These are phyloP conservation scores for Percina caprodes DNA, from an alignment of 2,113 vertebrate species.

Conservation along the genomic window DNA sequence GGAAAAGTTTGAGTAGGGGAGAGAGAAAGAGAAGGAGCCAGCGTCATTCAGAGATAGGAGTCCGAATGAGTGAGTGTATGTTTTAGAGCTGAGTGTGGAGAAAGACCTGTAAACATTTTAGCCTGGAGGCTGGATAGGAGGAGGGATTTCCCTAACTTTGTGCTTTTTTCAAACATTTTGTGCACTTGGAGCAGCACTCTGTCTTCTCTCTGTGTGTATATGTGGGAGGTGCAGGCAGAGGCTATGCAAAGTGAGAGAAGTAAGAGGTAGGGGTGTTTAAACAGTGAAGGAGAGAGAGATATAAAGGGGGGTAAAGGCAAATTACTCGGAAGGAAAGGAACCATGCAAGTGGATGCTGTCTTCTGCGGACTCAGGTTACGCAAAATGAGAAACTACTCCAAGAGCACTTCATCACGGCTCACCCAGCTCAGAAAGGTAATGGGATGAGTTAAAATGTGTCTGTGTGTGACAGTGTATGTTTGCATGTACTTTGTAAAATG, in stretches of 20 bases:
- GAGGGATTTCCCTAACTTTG: conserved; percentile 53
- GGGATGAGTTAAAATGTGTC: background rate
- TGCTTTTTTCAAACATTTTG: conserved; percentile 46
- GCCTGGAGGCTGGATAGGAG: conserved; percentile 38
- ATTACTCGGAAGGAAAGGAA: conserved; percentile 67
- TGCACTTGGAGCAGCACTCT: conserved; percentile 23
- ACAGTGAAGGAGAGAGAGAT: conserved; percentile 18
- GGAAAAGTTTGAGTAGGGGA: conserved; percentile 73
- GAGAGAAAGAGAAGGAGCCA: conserved; percentile 68
- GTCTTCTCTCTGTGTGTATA: conserved; percentile 25
- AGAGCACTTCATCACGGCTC: conserved; percentile 79
- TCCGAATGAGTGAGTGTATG: conserved; percentile 41
- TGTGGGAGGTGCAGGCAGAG: conserved; percentile 67
- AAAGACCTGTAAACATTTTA: conserved; percentile 58
- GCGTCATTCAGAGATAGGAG: conserved; percentile 61
- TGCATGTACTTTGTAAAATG: background rate
- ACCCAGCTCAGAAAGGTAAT: conserved; percentile 83
- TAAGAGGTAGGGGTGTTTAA: conserved; percentile 45
- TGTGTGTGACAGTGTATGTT: conserved; percentile 13
- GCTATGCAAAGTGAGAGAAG: conserved; percentile 65
- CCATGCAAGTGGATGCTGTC: conserved; percentile 83
- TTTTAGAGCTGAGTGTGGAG: conserved; percentile 41
- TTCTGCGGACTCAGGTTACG: conserved; percentile 76
- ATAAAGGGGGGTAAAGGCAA: conserved; percentile 20
- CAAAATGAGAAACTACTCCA: conserved; percentile 83